These are phyloP conservation scores for Dryobota labecula DNA, from an alignment of 2,888 invertebrate genomes.

Conservation along the genomic window DNA sequence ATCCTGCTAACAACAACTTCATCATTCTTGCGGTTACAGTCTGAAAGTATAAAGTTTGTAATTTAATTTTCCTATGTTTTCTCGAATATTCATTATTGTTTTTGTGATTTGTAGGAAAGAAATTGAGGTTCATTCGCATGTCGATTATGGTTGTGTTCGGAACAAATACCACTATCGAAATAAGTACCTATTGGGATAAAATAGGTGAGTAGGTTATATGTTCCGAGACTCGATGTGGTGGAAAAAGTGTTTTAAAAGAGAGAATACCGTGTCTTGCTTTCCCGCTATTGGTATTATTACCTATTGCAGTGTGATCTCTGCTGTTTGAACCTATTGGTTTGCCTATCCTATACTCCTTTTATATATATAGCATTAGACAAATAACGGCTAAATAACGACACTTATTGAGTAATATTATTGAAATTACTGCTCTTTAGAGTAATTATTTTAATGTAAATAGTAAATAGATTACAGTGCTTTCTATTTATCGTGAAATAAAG, in stretches of 20 bases:
- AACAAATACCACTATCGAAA: background rate
- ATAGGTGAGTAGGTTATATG: background rate
- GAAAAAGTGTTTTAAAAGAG: background rate
- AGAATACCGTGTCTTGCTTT: background rate
- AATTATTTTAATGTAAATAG: too few species aligned
- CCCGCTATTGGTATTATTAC: background rate
- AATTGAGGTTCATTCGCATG: background rate
- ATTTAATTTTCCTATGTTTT: conserved; percentile 8
- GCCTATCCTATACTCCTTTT: too few species aligned
- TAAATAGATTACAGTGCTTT: too few species aligned
- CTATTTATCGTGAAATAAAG: too few species aligned
- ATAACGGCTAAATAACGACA: too few species aligned
- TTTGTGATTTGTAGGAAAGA: background rate
- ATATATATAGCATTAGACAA: too few species aligned
- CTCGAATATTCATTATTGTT: background rate
- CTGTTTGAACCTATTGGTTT: too few species aligned
- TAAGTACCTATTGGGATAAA: background rate
- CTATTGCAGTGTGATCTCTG: too few species aligned
- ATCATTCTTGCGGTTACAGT: conserved; percentile 23
- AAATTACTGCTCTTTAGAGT: too few species aligned
- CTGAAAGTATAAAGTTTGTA: conserved; percentile 18
- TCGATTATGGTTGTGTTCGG: background rate
- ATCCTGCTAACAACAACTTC: conserved; percentile 17
- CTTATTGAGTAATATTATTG: too few species aligned
- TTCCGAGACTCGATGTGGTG: background rate